A percentile compares a stretch with the other conserved stretches of the same genome.
Conservation (phyloP, 2,797 vertebrate genomes). For the Darevskia nairensis region DNA sequence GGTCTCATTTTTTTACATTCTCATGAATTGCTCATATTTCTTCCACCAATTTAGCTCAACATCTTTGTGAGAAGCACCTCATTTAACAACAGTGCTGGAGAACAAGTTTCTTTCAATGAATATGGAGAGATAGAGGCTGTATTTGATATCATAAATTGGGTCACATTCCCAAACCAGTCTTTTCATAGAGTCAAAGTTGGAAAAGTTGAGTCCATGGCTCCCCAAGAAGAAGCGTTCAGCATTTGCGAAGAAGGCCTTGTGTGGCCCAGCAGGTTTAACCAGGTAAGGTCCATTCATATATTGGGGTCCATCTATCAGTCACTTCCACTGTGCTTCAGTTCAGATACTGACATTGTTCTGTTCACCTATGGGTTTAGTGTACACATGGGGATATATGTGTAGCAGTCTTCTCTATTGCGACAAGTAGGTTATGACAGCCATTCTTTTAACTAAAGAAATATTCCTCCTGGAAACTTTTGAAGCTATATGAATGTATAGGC, state of each 20-base stretch:
- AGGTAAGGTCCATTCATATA: not conserved
- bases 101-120: not conserved
- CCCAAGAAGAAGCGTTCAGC: not conserved
- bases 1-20: not conserved
- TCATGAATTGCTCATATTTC: not conserved
- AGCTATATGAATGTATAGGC: no score
- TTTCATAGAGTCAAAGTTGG: not conserved
- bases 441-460: no score
- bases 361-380: no score
- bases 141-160: not conserved
- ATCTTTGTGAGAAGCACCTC: not conserved
- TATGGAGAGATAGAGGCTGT: not conserved
- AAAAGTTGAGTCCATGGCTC: not conserved
- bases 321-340: no score
- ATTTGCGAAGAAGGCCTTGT: not conserved
- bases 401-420: no score
- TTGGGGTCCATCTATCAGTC: no score
- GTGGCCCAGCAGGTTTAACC: not conserved
- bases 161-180: not conserved
- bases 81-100: not conserved
- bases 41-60: not conserved
- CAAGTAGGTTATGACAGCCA: no score
- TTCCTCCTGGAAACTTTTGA: no score
- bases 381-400: no score
- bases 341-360: no score